Evolutionary conservation across 1,140 invertebrate genomes (phyloP).

Genomic region (Parasteatoda tepidariorum): DNA sequence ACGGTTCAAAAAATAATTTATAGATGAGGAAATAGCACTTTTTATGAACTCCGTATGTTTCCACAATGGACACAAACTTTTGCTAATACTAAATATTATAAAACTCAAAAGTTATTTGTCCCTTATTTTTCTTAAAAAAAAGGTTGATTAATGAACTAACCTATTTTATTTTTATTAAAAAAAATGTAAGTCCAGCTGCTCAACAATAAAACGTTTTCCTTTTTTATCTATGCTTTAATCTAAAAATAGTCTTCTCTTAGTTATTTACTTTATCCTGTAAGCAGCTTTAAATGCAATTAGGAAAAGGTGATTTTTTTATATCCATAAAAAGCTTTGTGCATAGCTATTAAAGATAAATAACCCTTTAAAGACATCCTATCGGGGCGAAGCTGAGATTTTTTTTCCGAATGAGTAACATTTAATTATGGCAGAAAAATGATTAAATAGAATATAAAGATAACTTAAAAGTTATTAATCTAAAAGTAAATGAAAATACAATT

Average conservation of each 20-base stretch:
- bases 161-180: too few species aligned
- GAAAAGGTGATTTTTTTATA: not conserved
- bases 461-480: slow-evolving; percentile 48
- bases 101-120: too few species aligned
- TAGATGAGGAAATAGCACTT: too few species aligned
- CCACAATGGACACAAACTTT: too few species aligned
- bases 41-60: too few species aligned
- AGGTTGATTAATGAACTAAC: too few species aligned
- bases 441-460: slow-evolving; percentile 9
- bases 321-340: not conserved
- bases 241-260: not conserved
- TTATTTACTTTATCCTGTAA: not conserved
- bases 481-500: slow-evolving; percentile 34
- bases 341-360: not conserved
- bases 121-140: too few species aligned
- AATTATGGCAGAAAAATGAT: slow-evolving; percentile 26
- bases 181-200: too few species aligned
- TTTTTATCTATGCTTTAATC: not conserved
- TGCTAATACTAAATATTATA: too few species aligned
- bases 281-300: slow-evolving; percentile 20
- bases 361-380: slow-evolving; percentile 6
- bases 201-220: not conserved
- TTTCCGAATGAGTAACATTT: slow-evolving; percentile 23
- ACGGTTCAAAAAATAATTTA: too few species aligned
- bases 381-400: not conserved